Base-by-base conservation (phyloP, 2,888 invertebrate genomes). In the Caenorhabditis sp. region DNA sequence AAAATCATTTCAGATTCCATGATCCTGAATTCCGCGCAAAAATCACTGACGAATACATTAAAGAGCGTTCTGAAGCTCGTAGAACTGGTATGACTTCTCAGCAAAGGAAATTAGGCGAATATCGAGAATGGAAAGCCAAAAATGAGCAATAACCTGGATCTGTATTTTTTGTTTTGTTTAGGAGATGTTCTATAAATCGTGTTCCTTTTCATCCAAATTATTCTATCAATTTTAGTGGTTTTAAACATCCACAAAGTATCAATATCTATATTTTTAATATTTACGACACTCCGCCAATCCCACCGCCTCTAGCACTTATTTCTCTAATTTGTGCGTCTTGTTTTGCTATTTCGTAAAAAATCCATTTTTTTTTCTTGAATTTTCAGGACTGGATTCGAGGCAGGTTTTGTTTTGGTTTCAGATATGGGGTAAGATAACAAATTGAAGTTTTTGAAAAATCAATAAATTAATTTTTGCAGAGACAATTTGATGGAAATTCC, bases 1-100 rank as follows among this genome's bases (percentile, higher is more conserved):
- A n/a, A 26, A 54, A 52, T 54, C 5, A 21, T 62, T 68, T 31
- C 59, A 87, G 87, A 72, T 87, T 87, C 70, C 79, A 83, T 59
- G 85, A 87, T 68, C 76, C 76, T n/a, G 78, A 76, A 0, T 85
- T 76, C 59, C 82, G 87, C 14, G 80, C 83, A 25, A 63, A 70
- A 49, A 79, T 85, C 25, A 87, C 87, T 0, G 82, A 86, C 25
- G 84, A 81, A 20, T 87, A 86, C 63, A 67, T 87, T 14, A 56
- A 57, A 23, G 81, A 81, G 53, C 61, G 81, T 25, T 78, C 81
- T 3, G 76, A 74, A 10, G 81, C 80, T 0, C 66, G 82, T 36
- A 60, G 74, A 1, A 81, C 78, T 20, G 82, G 82, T 36, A 65
- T 81, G 73, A 84, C 81, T 5, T 59, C 72, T 7, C 82, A 84